phyloP scores from a whole-genome alignment of 2,888 invertebrate genomes.

The Thera britannica region DNA sequence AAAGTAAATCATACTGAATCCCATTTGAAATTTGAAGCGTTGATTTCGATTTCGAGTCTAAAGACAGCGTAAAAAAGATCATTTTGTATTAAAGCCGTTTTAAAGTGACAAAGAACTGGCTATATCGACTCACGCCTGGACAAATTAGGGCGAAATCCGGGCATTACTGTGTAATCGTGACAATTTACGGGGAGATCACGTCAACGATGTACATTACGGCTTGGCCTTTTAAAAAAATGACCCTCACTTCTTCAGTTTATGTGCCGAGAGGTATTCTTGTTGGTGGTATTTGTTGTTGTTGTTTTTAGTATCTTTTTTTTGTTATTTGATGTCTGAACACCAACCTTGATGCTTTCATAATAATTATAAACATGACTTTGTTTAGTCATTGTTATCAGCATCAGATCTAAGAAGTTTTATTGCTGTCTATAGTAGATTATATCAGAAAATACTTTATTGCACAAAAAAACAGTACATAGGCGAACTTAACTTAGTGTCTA shows the following conservation, averaged over 20 bases:
- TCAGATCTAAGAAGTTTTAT: too few relatives aligned
- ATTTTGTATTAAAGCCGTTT: constrained; percentile 8
- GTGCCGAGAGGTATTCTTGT: constrained; percentile 29
- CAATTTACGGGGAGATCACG: constrained; percentile 64
- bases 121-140: constrained; percentile 52
- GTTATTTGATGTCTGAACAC: too few relatives aligned
- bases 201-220: constrained; percentile 54
- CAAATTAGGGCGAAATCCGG: constrained; percentile 50
- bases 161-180: constrained; percentile 55
- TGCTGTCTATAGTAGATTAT: too few relatives aligned
- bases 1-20: too few relatives aligned
- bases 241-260: constrained; percentile 41
- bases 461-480: too few relatives aligned
- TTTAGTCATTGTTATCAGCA: too few relatives aligned
- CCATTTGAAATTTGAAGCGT: neutral
- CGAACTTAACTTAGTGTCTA: too few relatives aligned
- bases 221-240: constrained; percentile 54
- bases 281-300: constrained; percentile 13
- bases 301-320: neutral
- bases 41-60: constrained; percentile 1
- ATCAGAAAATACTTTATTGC: too few relatives aligned
- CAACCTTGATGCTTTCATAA: too few relatives aligned
- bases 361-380: too few relatives aligned
- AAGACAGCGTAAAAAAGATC: constrained; percentile 1
- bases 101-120: constrained; percentile 22